Evolutionary conservation across 2,888 invertebrate genomes (phyloP).

Genomic region (Amblyteles armatorius): DNA sequence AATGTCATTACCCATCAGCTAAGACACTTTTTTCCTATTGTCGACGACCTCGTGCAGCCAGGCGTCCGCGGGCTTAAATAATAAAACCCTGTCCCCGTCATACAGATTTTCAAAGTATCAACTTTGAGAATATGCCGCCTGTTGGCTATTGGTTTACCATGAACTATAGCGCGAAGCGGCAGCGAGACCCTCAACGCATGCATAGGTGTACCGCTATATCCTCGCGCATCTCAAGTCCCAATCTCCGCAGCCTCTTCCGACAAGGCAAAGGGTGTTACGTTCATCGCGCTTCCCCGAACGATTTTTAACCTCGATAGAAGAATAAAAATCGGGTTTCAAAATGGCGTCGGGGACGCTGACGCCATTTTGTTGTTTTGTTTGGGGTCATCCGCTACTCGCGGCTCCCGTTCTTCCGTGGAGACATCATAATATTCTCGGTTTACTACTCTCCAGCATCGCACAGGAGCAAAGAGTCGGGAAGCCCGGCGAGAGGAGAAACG

Average conservation of each 20-base stretch:
- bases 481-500: slow-evolving; percentile 10
- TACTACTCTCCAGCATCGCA: slow-evolving; percentile 49
- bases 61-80: too few species aligned
- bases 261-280: slow-evolving; percentile 37
- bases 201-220: slow-evolving; percentile 47
- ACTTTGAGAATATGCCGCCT: slow-evolving; percentile 23
- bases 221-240: slow-evolving; percentile 47
- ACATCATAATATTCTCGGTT: slow-evolving; percentile 41
- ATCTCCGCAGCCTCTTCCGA: slow-evolving; percentile 51
- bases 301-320: not conserved
- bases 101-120: not conserved
- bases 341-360: not conserved
- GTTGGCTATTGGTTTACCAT: not conserved
- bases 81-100: too few species aligned
- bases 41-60: too few species aligned
- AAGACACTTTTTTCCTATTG: not conserved
- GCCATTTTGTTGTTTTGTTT: not conserved
- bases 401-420: slow-evolving; percentile 4
- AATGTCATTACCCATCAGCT: not conserved
- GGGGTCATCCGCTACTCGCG: not conserved
- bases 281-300: not conserved
- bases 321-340: not conserved
- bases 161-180: slow-evolving; percentile 44
- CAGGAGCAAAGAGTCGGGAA: slow-evolving; percentile 9
- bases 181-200: slow-evolving; percentile 21